Conservation (phyloP, 2,888 invertebrate genomes). For the Microplitis deprimator region DNA sequence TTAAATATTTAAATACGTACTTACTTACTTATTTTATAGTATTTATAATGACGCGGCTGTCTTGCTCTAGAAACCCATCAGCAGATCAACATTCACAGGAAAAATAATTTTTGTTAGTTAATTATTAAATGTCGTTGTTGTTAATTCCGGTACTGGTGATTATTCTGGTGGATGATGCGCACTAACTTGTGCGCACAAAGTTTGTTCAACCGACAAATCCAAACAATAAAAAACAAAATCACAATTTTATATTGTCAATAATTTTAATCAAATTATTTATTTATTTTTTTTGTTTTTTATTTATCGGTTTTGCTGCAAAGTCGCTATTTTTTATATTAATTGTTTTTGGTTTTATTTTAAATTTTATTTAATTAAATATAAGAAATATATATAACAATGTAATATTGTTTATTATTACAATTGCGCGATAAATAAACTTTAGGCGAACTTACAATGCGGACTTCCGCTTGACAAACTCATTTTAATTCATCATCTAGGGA, state of each 20-base stretch:
- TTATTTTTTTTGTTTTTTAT: neutral
- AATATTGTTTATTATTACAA: constrained; percentile 1
- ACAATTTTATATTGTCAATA: constrained; percentile 10
- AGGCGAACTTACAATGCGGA: constrained; percentile 34
- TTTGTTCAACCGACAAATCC: constrained; percentile 27
- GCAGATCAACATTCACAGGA: neutral
- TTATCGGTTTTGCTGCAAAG: neutral
- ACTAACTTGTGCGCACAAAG: constrained; percentile 29
- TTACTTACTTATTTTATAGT: too few relatives aligned
- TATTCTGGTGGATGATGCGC: constrained; percentile 25
- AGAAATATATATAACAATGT: neutral
- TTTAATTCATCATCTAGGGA: constrained; percentile 20
- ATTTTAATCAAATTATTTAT: constrained; percentile 3
- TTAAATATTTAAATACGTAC: too few relatives aligned
- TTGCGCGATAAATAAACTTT: constrained; percentile 10
- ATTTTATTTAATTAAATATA: neutral
- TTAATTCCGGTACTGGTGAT: constrained; percentile 10
- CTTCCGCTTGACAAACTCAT: constrained; percentile 25
- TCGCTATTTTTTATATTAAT: neutral
- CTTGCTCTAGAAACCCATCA: neutral
- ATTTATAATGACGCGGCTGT: too few relatives aligned
- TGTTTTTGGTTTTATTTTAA: neutral
- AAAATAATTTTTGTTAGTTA: constrained; percentile 21
- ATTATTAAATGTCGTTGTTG: constrained; percentile 34
- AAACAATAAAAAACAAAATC: constrained; percentile 18